Conservation (phyloP, 2,113 vertebrate species). For the Gracilinanus agilis region DNA sequence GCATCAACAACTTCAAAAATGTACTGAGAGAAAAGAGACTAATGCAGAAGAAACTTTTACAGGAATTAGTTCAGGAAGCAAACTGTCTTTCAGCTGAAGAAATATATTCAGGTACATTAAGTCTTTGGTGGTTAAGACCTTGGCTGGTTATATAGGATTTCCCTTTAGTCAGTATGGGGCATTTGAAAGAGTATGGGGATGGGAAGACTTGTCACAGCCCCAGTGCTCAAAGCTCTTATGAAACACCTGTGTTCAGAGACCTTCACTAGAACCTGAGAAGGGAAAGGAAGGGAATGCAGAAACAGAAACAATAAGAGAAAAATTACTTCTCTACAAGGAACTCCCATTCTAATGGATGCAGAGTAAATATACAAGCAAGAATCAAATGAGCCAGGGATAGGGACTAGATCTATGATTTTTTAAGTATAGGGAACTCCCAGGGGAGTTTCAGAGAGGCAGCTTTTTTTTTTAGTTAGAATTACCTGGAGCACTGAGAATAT, state of each 20-base stretch:
- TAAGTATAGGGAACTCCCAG: neutral
- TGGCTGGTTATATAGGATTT: constrained; percentile 17
- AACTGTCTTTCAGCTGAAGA: constrained; percentile 91
- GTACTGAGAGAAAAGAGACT: constrained; percentile 94
- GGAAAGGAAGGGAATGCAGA: constrained; percentile 29
- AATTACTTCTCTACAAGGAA: neutral
- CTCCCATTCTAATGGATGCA: neutral
- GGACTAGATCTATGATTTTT: neutral
- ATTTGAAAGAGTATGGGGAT: constrained; percentile 27
- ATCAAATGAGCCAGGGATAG: neutral
- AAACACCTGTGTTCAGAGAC: neutral
- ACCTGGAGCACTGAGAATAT: neutral
- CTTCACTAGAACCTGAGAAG: constrained; percentile 20
- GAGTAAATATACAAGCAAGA: neutral
- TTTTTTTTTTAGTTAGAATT: neutral
- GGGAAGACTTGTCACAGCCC: neutral
- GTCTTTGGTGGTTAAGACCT: constrained; percentile 51
- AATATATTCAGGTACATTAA: constrained; percentile 89
- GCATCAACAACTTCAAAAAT: constrained; percentile 95
- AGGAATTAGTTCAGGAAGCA: constrained; percentile 88
- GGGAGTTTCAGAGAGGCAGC: neutral
- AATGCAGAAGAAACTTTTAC: constrained; percentile 89
- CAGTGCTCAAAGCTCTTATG: neutral
- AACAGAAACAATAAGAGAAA: constrained; percentile 26
- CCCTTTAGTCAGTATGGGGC: neutral